phyloP scores from a whole-genome alignment of 1,140 invertebrate species.

The Trichoplusia ni region DNA sequence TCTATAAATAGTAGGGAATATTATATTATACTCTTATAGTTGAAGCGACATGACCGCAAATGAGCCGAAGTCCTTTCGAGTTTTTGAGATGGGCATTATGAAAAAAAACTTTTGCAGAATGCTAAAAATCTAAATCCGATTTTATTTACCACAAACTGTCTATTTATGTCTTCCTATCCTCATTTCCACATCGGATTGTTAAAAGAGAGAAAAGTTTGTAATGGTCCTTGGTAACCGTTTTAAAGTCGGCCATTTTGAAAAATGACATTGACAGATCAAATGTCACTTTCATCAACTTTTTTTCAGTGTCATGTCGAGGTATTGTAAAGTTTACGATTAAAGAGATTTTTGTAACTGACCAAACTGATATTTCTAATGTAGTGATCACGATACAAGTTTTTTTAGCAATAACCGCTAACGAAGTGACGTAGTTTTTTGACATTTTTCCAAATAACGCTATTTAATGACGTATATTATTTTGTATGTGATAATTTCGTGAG shows the following conservation, averaged over 20 bases:
- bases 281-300: neutral
- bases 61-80: no score
- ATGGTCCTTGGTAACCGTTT: no score
- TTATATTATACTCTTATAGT: conserved; percentile 28
- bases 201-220: no score
- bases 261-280: neutral
- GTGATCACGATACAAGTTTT: conserved; percentile 30
- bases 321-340: conserved; percentile 20
- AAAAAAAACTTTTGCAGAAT: no score
- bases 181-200: no score
- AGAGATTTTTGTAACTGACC: conserved; percentile 50
- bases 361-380: conserved; percentile 43
- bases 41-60: neutral
- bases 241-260: no score
- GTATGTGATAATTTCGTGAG: no score
- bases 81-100: no score
- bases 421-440: conserved; percentile 34
- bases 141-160: no score
- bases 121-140: no score
- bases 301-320: neutral
- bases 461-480: no score
- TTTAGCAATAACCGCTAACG: conserved; percentile 29
- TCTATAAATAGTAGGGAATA: conserved; percentile 36
- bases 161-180: no score
- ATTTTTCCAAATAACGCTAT: conserved; percentile 34